Conservation (phyloP, 1,140 invertebrate species). For the Coboldia fuscipes region DNA sequence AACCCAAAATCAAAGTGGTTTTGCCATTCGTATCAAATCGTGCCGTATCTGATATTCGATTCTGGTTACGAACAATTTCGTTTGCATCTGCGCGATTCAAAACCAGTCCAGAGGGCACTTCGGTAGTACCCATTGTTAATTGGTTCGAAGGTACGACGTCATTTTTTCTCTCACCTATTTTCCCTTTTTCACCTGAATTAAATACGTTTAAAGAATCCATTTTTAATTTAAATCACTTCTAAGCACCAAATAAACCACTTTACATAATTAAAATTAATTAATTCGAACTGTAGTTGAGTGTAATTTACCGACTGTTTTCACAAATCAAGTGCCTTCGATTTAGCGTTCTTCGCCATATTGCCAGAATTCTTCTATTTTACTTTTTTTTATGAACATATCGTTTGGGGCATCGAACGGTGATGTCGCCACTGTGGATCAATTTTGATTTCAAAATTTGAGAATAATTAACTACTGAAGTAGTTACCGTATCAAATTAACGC, state of each 20-base stretch:
- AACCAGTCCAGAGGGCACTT: not conserved
- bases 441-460: too few relatives aligned
- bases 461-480: too few relatives aligned
- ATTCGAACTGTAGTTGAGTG: not conserved
- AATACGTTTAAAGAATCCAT: not conserved
- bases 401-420: too few relatives aligned
- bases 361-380: too few relatives aligned
- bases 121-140: conserved; percentile 1
- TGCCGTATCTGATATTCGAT: not conserved
- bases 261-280: not conserved
- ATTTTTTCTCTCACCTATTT: not conserved
- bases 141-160: not conserved
- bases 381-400: too few relatives aligned
- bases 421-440: too few relatives aligned
- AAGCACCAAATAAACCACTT: not conserved
- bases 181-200: not conserved
- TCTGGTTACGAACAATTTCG: not conserved
- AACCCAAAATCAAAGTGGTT: too few relatives aligned
- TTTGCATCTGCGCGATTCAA: not conserved
- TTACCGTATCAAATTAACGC: too few relatives aligned
- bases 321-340: not conserved
- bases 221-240: not conserved
- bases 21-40: not conserved
- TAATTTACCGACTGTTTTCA: not conserved
- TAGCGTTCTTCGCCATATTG: conserved; percentile 2